phyloP scores from a whole-genome alignment of 2,888 invertebrate genomes.

The Leucophora obtusa region DNA sequence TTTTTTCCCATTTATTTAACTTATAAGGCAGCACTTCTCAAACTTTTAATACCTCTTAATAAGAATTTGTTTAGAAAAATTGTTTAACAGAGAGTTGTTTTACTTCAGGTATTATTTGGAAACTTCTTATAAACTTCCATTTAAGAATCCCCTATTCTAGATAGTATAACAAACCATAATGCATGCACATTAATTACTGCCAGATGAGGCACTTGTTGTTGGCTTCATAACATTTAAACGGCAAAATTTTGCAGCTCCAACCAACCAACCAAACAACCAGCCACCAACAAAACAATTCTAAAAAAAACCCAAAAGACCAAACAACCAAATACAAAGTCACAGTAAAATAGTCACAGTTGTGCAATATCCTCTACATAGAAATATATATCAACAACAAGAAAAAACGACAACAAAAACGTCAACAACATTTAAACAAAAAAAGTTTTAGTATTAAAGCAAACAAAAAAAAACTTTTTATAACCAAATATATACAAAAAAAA shows the following conservation, averaged over 20 bases:
- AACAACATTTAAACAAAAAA: conserved; percentile 9
- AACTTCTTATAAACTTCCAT: background rate
- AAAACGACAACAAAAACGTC: conserved; percentile 30
- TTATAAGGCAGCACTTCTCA: conserved; percentile 3
- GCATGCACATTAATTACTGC: conserved; percentile 63
- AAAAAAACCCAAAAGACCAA: conserved; percentile 56
- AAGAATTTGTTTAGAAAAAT: too few species aligned
- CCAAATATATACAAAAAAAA: conserved; percentile 33
- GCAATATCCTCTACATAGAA: conserved; percentile 61
- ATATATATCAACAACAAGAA: conserved; percentile 47
- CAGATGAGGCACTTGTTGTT: conserved; percentile 63
- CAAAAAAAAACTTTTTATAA: conserved; percentile 38
- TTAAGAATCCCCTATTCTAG: background rate
- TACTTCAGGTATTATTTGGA: too few species aligned
- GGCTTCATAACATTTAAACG: conserved; percentile 55
- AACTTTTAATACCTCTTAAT: background rate
- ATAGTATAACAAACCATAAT: conserved; percentile 35
- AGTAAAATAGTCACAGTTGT: conserved; percentile 63
- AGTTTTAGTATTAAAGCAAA: background rate
- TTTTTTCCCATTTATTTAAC: conserved; percentile 12
- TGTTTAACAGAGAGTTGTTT: too few species aligned
- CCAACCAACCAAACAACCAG: background rate
- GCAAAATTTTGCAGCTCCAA: conserved; percentile 9
- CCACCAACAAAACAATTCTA: conserved; percentile 24
- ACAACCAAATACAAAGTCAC: conserved; percentile 58